phyloP scores from a whole-genome alignment of 2,797 vertebrate genomes.

The Taenioides sp. region DNA sequence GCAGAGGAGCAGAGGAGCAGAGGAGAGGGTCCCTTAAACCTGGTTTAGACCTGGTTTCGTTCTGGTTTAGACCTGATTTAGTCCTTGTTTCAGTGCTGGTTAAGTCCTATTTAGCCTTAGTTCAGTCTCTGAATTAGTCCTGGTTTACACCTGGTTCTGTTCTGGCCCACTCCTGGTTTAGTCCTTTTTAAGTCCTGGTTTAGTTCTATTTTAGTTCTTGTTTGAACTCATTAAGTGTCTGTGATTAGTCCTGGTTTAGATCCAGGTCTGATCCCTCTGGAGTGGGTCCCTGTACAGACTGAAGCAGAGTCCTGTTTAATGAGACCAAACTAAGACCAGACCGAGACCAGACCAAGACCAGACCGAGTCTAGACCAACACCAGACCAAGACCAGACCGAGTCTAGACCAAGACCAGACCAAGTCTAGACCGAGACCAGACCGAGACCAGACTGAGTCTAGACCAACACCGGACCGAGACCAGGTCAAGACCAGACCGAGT shows the following conservation, averaged over 20 bases:
- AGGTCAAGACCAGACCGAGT: background rate
- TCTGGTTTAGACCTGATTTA: no score
- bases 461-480: no score
- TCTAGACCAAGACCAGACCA: background rate
- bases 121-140: background rate
- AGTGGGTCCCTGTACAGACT: background rate
- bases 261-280: background rate
- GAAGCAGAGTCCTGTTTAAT: background rate
- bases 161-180: background rate
- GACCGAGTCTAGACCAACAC: background rate
- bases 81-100: no score
- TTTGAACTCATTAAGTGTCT: background rate
- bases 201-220: background rate
- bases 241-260: background rate
- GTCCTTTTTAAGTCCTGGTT: background rate
- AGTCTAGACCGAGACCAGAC: no score
- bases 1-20: no score
- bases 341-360: background rate
- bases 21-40: no score
- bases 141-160: background rate
- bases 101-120: no score
- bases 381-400: background rate
- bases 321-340: background rate
- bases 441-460: no score
- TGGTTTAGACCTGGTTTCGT: no score